phyloP scores from a whole-genome alignment of 2,797 vertebrate genomes.

The Rhinoraja longicauda region DNA sequence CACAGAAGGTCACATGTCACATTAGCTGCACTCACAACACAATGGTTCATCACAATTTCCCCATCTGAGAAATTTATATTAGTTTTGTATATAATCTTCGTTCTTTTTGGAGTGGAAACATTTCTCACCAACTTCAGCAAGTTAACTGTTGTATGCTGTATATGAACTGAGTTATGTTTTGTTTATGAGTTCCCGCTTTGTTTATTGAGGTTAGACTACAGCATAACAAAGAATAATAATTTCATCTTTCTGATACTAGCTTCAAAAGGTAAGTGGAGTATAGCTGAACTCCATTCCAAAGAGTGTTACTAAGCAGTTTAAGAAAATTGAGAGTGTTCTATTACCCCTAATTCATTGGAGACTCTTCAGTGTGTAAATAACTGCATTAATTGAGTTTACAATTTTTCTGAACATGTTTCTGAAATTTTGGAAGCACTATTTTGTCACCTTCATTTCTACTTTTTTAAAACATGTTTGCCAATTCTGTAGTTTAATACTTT shows the following conservation, averaged over 20 bases:
- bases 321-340: not conserved
- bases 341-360: not conserved
- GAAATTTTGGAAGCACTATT: not conserved
- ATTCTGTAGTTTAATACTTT: not conserved
- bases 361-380: not conserved
- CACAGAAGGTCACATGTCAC: not conserved
- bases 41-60: not conserved
- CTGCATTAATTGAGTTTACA: not conserved
- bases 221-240: not conserved
- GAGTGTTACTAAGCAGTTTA: not conserved
- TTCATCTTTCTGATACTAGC: not conserved
- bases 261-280: not conserved
- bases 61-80: not conserved
- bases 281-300: not conserved
- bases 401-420: not conserved
- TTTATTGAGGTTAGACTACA: not conserved
- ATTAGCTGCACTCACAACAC: not conserved
- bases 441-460: not conserved
- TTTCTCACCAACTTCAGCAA: not conserved
- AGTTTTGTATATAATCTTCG: not conserved
- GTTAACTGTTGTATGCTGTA: not conserved
- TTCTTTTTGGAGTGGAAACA: not conserved
- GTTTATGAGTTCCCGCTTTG: too few relatives aligned
- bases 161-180: not conserved
- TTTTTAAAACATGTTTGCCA: not conserved